These are phyloP conservation scores for Plectus sambesii DNA, from an alignment of 1,140 invertebrate species.

Conservation along the genomic window DNA sequence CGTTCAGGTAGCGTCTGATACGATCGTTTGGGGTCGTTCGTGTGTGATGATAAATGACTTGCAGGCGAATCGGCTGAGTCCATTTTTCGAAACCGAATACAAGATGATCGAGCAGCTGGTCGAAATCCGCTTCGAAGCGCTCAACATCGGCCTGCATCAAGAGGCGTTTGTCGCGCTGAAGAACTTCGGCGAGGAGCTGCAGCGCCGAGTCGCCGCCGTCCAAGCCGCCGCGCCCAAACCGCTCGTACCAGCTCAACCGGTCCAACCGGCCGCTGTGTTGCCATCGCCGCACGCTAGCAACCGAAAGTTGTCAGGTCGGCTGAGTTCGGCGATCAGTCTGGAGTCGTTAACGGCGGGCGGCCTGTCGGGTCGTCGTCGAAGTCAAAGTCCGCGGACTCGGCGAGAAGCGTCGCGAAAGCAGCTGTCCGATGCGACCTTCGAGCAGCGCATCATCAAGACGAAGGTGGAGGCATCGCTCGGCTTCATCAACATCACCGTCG, in stretches of 20 bases:
- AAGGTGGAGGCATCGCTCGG: slow-evolving; percentile 23
- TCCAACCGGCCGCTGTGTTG: neutral
- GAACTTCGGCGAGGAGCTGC: slow-evolving; percentile 45
- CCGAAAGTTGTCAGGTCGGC: neutral
- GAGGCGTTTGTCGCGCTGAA: slow-evolving; percentile 33
- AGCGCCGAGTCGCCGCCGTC: slow-evolving; percentile 21
- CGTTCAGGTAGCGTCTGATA: too few relatives aligned
- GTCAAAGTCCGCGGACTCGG: too few relatives aligned
- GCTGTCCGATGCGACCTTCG: too few relatives aligned
- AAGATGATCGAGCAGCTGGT: slow-evolving; percentile 67
- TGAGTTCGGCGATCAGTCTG: neutral
- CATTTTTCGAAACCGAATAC: slow-evolving; percentile 68
- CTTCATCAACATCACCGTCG: neutral
- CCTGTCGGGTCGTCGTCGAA: too few relatives aligned
- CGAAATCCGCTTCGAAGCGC: slow-evolving; percentile 62
- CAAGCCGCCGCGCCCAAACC: slow-evolving; percentile 1
- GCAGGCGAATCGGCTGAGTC: slow-evolving; percentile 65
- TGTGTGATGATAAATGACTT: too few relatives aligned
- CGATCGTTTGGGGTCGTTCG: too few relatives aligned
- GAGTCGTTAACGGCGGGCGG: too few relatives aligned
- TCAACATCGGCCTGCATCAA: slow-evolving; percentile 69
- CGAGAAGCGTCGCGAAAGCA: too few relatives aligned
- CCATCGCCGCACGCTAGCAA: neutral
- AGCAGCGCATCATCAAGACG: slow-evolving; percentile 25
- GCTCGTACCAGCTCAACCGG: neutral